phyloP scores from a whole-genome alignment of 2,797 vertebrate genomes.

The Enoplosus armatus region DNA sequence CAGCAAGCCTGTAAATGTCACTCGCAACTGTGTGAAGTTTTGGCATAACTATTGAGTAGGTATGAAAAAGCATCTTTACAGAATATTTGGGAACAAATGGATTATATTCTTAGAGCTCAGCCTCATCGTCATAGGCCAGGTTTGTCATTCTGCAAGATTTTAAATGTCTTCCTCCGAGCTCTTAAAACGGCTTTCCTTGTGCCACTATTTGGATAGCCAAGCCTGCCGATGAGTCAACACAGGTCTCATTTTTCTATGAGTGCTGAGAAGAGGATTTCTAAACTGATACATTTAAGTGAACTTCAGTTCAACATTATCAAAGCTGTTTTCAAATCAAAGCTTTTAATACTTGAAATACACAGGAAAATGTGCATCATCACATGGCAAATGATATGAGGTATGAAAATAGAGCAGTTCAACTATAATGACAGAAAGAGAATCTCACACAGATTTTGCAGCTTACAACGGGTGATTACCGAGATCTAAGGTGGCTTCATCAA shows the following conservation, averaged over 20 bases:
- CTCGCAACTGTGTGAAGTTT: conserved; percentile 41
- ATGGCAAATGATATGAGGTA: background rate
- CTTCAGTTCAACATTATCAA: conserved; percentile 8
- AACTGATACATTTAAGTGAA: conserved; percentile 44
- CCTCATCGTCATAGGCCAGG: conserved; percentile 53
- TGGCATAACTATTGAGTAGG: conserved; percentile 22
- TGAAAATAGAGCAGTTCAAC: conserved; percentile 13
- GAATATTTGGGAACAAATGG: conserved; percentile 67
- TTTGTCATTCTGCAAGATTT: conserved; percentile 69
- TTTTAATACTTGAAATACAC: conserved; percentile 13
- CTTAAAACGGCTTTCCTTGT: conserved; percentile 61
- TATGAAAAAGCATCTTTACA: conserved; percentile 46
- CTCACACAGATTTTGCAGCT: conserved; percentile 42
- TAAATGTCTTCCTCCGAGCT: conserved; percentile 60
- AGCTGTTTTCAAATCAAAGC: conserved; percentile 27
- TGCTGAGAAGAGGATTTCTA: conserved; percentile 28
- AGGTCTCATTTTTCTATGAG: background rate
- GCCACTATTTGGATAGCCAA: conserved; percentile 50
- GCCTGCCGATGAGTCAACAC: conserved; percentile 47
- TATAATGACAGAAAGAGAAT: conserved; percentile 35
- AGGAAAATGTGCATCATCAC: conserved; percentile 19
- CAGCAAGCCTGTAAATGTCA: conserved; percentile 21
- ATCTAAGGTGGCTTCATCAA: conserved; percentile 71
- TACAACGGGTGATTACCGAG: conserved; percentile 50
- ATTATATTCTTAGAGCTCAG: conserved; percentile 61